Evolutionary conservation across 1,140 invertebrate species (phyloP).

Genomic region (Drosophila dunni): DNA sequence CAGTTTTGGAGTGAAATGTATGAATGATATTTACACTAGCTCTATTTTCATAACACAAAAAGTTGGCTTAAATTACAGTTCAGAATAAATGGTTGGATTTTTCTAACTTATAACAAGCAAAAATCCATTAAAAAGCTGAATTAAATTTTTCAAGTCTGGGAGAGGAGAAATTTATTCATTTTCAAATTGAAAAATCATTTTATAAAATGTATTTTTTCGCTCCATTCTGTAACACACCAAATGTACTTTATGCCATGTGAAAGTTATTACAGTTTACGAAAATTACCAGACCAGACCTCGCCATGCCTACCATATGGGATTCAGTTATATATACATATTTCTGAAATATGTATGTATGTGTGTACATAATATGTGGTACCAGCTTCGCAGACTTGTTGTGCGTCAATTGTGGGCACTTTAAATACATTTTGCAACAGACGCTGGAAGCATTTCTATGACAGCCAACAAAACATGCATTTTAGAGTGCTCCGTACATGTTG

Average conservation of each 20-base stretch:
- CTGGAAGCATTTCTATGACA: conserved; percentile 22
- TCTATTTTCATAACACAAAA: not conserved
- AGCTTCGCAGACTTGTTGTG: conserved; percentile 5
- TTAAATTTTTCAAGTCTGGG: too few species aligned
- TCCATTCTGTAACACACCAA: not conserved
- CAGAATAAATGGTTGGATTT: too few species aligned
- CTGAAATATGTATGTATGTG: not conserved
- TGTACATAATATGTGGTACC: not conserved
- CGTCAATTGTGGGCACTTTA: conserved; percentile 35
- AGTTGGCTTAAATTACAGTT: too few species aligned
- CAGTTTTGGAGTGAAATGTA: conserved; percentile 17
- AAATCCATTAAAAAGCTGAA: too few species aligned
- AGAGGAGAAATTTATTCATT: too few species aligned
- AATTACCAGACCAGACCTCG: conserved; percentile 1
- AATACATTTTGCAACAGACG: conserved; percentile 36
- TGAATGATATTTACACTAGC: not conserved
- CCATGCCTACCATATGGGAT: not conserved
- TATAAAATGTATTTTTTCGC: too few species aligned
- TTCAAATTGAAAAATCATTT: too few species aligned
- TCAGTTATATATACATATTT: not conserved
- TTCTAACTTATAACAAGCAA: too few species aligned
- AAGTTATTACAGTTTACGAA: not conserved
- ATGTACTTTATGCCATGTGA: not conserved
- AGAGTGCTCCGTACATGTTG: conserved; percentile 25
- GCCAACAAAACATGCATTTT: conserved; percentile 30